Evolutionary conservation across 64 coral and sea anemone genomes (phyloP).

Genomic region (Stylophora pistillata): DNA sequence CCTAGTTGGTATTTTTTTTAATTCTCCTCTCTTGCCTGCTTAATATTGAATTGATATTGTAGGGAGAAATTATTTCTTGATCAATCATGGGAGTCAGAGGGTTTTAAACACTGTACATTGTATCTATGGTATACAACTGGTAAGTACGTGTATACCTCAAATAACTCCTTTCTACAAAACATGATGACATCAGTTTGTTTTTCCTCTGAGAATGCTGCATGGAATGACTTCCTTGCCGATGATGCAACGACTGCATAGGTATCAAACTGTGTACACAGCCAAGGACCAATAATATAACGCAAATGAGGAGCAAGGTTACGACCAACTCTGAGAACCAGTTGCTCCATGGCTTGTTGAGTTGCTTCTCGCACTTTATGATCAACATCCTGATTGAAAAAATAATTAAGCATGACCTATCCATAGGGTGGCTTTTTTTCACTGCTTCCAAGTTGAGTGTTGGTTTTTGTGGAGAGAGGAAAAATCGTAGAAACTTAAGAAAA

Average conservation of each 20-base stretch:
- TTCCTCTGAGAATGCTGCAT: conserved; percentile 69
- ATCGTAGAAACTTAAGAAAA: no score
- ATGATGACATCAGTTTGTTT: conserved; percentile 76
- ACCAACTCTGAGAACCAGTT: conserved; percentile 75
- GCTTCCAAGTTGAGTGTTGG: no score
- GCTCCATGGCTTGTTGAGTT: conserved; percentile 94
- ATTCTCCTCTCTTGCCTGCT: no score
- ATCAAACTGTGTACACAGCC: conserved; percentile 91
- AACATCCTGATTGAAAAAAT: conserved; percentile 58
- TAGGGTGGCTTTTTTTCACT: no score
- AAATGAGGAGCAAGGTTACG: conserved; percentile 93
- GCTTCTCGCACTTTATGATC: conserved; percentile 97
- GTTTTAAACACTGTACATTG: no score
- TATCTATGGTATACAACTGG: not conserved
- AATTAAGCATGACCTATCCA: no score
- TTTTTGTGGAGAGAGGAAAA: no score
- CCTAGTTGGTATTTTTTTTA: no score
- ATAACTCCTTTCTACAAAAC: conserved; percentile 85
- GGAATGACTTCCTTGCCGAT: conserved; percentile 70
- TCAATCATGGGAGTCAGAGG: no score
- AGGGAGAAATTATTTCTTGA: no score
- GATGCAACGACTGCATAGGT: conserved; percentile 86
- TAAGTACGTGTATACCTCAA: conserved; percentile 34
- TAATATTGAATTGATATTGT: no score
- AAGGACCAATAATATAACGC: conserved; percentile 82